A percentile compares a stretch with the other conserved stretches of the same genome.
phyloP scores from a whole-genome alignment of 2,888 invertebrate species.

The Automeris io region DNA sequence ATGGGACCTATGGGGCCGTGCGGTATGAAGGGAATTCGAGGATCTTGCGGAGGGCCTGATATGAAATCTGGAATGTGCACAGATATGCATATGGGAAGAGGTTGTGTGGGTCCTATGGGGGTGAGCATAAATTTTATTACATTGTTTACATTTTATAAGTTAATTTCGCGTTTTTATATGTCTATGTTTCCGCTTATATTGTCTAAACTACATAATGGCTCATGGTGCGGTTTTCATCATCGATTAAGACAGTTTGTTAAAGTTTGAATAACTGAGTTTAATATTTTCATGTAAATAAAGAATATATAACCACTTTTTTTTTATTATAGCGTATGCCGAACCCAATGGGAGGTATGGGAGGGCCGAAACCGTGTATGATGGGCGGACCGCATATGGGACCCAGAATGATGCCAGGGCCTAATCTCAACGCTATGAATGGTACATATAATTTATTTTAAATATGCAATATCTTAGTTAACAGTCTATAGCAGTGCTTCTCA shows the following conservation, averaged over 20 bases:
- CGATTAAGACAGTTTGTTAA: too few relatives aligned
- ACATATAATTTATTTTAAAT: constrained; percentile 18
- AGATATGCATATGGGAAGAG: constrained; percentile 73
- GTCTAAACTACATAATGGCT: too few relatives aligned
- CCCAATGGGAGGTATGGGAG: constrained; percentile 73
- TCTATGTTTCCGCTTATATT: too few relatives aligned
- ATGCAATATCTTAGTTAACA: neutral
- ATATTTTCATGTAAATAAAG: neutral
- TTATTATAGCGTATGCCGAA: constrained; percentile 68
- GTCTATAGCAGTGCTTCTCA: too few relatives aligned
- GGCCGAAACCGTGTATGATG: constrained; percentile 73
- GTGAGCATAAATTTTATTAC: constrained; percentile 33
- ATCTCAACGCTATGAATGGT: constrained; percentile 73
- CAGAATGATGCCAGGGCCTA: constrained; percentile 72
- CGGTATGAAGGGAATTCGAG: constrained; percentile 69
- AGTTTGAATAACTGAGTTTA: neutral
- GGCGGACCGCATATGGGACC: constrained; percentile 72
- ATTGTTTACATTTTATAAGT: too few relatives aligned
- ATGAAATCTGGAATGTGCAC: constrained; percentile 72
- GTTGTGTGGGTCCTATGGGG: constrained; percentile 73
- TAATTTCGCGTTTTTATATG: too few relatives aligned
- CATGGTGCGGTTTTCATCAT: too few relatives aligned
- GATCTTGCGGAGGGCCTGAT: constrained; percentile 68
- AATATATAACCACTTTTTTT: constrained; percentile 6
- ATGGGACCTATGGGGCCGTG: constrained; percentile 74